Evolutionary conservation across 2,797 vertebrate genomes (phyloP), one percentile per base, ranked within the genome.

Genomic region (Austrolebias charrua): DNA sequence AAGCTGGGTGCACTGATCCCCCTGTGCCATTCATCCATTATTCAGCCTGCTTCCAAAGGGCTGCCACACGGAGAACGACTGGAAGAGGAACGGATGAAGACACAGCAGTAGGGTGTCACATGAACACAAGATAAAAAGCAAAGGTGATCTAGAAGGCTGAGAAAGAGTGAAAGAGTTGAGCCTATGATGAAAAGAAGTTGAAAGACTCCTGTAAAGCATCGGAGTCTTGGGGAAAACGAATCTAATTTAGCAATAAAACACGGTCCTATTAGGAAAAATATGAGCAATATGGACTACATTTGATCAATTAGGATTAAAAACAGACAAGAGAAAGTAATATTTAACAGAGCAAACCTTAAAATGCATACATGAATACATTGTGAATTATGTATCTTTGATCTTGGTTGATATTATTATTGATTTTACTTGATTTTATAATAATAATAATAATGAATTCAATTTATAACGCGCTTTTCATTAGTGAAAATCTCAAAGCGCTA

Each of bases 21-120:
- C 80, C 47, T 2, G 38, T 70, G 75, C 64, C 62, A 68, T 74
- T 84, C 68, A 90, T 93, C 69, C 65, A 91, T 92, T 90, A 92
- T 91, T 92, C 71, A 91, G 61, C 51, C 73, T 63, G 56, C 81
- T 83, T 71, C 61, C 19, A 78, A 57, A 46, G 62, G 24, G 47
- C 59, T 60, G 66, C 65, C 38, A 60, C 61, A 55, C 66, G 83
- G 66, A 78, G 51, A 76, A 63, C 9, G 70, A 76, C 67, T 61
- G 48, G 46, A 46, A 60, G 53, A 71, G 19, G 63, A 75, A 35
- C 8, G 1, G 53, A 66, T 71, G 43, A 66, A 74, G 68, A 63
- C 40, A 52, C 20, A 48, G 69, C 66, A 15, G 44, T 19, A 18
- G 67, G 66, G 62, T 55, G 55, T 75, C 61, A 68, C 10, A 13